These are phyloP conservation scores for Holothuria scabra DNA, from an alignment of 53 echinoderm and acorn worm genomes.

Conservation along the genomic window DNA sequence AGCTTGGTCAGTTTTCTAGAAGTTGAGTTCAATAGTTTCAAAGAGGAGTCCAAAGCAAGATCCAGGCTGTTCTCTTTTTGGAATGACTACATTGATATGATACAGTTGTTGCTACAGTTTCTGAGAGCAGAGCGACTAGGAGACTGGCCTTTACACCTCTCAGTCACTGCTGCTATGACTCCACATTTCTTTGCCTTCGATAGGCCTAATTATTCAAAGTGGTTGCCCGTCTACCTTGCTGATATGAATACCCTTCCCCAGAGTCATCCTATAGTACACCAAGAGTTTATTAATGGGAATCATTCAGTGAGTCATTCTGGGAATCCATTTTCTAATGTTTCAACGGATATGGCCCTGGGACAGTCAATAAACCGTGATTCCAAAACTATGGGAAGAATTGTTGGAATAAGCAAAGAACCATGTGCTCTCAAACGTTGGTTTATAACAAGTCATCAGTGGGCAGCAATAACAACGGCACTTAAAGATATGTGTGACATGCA, in stretches of 20 bases:
- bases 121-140: constrained; percentile 32
- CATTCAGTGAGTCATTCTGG: constrained; percentile 27
- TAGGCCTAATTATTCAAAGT: constrained; percentile 38
- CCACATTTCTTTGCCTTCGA: constrained; percentile 41
- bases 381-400: constrained; percentile 42
- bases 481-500: too few relatives aligned
- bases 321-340: constrained; percentile 24
- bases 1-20: neutral
- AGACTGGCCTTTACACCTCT: constrained; percentile 34
- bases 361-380: constrained; percentile 47
- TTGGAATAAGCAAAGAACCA: constrained; percentile 31
- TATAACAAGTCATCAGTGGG: constrained; percentile 38
- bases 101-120: constrained; percentile 31
- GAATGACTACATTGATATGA: constrained; percentile 33
- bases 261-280: constrained; percentile 16
- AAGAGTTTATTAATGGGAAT: constrained; percentile 44
- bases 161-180: neutral
- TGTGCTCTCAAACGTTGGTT: constrained; percentile 46
- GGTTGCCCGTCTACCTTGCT: constrained; percentile 43
- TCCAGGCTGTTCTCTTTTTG: constrained; percentile 40
- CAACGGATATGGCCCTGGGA: constrained; percentile 55
- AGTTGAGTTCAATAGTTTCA: constrained; percentile 1
- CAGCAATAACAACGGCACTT: neutral
- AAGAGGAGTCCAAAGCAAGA: neutral
- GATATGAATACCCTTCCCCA: constrained; percentile 27